Evolutionary conservation across 2,888 invertebrate species (phyloP), one percentile per base, ranked within the genome.

Genomic region (Cetonia aurata): DNA sequence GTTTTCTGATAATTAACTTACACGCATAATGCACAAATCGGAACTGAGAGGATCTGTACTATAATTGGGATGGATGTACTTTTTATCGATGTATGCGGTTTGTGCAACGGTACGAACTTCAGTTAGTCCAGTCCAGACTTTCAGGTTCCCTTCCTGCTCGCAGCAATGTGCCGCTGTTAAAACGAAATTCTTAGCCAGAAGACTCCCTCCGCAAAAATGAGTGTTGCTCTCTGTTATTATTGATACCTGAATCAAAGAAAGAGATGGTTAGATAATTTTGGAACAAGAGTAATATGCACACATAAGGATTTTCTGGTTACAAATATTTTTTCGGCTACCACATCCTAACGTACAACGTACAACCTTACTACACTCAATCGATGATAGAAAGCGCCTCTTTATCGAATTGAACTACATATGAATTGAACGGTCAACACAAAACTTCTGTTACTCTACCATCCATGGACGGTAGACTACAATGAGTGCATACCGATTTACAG

Each of bases 111-210:
- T 41, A 15, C 56, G 15, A 13, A 41, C 41, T 57, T 17, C n/a
- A 42, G 56, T 42, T 37, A 57, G 17, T 6, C 56, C 56, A 13
- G 56, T 57, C 56, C 56, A 57, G 37, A 17, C 56, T 41, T 57
- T 37, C 13, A 57, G 17, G 37, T 37, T 17, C 8, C 56, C 56
- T 15, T 15, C 56, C 4, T 57, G 41, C 13, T 57, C 56, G 56
- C 56, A 57, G 15, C 56, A 57, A 41, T 57, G 56, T 41, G 37
- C 56, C 8, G 56, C 56, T 15, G 56, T 57, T 17, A 57, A 57
- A 57, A 57, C 56, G 9, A 57, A 57, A 15, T 57, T 57, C 15
- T 42, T 57, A 37, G 37, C 37, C 33, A 57, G 37, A 3, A 57
- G 17, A 41, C 37, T 13, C 15, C 56, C 56, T 15, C 41, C 41